These are phyloP conservation scores for Oryctes rhinoceros DNA, from an alignment of 1,140 invertebrate species.

Conservation along the genomic window DNA sequence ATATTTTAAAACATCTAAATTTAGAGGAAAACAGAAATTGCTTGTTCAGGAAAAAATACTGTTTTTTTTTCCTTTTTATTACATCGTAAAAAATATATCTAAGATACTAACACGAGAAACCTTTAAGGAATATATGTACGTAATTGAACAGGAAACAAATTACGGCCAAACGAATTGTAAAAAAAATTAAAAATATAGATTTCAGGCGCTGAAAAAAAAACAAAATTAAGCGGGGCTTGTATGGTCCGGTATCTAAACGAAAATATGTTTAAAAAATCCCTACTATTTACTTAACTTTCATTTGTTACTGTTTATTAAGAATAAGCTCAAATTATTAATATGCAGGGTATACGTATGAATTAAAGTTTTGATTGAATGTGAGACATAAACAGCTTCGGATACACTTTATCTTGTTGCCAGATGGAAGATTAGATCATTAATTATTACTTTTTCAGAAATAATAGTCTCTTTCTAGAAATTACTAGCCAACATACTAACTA, in stretches of 20 bases:
- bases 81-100: too few relatives aligned
- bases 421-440: background rate
- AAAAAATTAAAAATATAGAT: background rate
- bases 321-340: background rate
- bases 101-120: background rate
- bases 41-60: too few relatives aligned
- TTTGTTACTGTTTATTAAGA: background rate
- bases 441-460: too few relatives aligned
- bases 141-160: too few relatives aligned
- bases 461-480: too few relatives aligned
- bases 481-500: too few relatives aligned
- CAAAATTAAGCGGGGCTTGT: background rate
- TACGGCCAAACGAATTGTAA: background rate
- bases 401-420: background rate
- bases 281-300: background rate
- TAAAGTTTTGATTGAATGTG: background rate
- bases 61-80: too few relatives aligned
- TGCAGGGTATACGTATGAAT: background rate
- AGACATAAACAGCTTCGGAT: background rate
- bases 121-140: background rate
- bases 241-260: background rate
- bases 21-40: too few relatives aligned
- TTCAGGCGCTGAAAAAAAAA: background rate
- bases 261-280: background rate
- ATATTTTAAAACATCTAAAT: too few relatives aligned